These are phyloP conservation scores for Sabatieria punctata DNA, from an alignment of 2,888 invertebrate species.

Conservation along the genomic window DNA sequence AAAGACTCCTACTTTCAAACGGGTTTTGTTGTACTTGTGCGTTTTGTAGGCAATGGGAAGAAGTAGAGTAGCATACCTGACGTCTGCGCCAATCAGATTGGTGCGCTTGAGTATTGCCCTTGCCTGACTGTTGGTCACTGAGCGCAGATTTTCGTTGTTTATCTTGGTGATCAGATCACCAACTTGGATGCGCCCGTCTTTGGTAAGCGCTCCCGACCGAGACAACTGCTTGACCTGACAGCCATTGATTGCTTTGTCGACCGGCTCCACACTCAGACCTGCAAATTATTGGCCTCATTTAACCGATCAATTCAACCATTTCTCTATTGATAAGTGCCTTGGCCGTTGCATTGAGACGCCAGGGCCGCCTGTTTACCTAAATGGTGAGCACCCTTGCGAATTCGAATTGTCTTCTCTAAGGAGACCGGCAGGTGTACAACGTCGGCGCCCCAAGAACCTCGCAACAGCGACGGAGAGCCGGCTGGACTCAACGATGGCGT, in stretches of 20 bases:
- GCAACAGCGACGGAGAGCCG: conserved; percentile 13
- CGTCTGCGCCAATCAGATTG: conserved; percentile 38
- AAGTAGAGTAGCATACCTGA: no score
- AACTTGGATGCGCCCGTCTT: conserved; percentile 42
- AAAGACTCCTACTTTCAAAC: no score
- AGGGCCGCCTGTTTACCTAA: conserved; percentile 34
- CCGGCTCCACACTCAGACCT: conserved; percentile 44
- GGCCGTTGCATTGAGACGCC: not conserved
- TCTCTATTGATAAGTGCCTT: no score
- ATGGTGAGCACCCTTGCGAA: conserved; percentile 42
- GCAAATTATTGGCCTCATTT: no score
- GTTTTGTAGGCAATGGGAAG: no score
- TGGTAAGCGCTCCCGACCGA: conserved; percentile 40
- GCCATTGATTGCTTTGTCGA: conserved; percentile 44
- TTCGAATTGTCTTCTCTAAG: conserved; percentile 41
- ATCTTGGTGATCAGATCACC: conserved; percentile 44
- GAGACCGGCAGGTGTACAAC: conserved; percentile 38
- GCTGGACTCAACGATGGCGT: conserved; percentile 17
- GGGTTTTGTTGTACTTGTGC: no score
- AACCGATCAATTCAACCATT: no score
- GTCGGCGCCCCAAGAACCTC: conserved; percentile 27
- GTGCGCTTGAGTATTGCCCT: conserved; percentile 43
- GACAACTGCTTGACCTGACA: conserved; percentile 40
- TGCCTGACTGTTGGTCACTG: conserved; percentile 43
- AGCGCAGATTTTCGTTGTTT: conserved; percentile 44